Percentiles rank a stretch among this genome's conserved stretches.
phyloP scores from a whole-genome alignment of 2,888 invertebrate genomes.

The Aplocera efformata region DNA sequence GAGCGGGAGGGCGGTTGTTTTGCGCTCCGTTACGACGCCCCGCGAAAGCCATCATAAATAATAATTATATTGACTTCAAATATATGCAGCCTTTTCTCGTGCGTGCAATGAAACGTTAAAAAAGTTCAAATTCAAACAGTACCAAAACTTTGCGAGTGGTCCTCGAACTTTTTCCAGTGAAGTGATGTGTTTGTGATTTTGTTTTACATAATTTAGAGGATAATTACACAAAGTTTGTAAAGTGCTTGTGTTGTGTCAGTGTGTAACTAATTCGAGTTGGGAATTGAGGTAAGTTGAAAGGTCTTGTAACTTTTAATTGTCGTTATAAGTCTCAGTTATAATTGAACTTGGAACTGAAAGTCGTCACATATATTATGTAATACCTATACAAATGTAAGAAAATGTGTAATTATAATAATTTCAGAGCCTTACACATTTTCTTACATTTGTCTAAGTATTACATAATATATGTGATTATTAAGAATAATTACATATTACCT shows the following conservation, averaged over 20 bases:
- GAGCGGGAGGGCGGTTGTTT: conserved; percentile 16
- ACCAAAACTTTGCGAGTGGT: conserved; percentile 7
- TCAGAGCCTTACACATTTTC: too few species aligned
- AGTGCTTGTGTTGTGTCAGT: conserved; percentile 22
- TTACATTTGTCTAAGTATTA: too few species aligned
- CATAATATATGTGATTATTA: too few species aligned
- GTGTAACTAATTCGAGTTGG: conserved; percentile 15
- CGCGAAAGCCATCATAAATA: conserved; percentile 16
- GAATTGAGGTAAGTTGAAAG: conserved; percentile 18
- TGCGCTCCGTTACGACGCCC: conserved; percentile 1
- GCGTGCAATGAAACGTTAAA: conserved; percentile 10
- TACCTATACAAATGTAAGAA: too few species aligned
- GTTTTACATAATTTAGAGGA: conserved; percentile 21
- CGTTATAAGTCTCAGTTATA: background rate
- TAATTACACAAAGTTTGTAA: conserved; percentile 19
- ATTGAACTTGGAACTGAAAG: background rate
- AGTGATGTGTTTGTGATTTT: conserved; percentile 21
- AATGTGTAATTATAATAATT: too few species aligned
- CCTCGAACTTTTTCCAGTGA: conserved; percentile 20
- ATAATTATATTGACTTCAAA: conserved; percentile 21
- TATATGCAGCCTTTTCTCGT: conserved; percentile 16
- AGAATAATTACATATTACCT: too few species aligned
- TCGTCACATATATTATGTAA: too few species aligned
- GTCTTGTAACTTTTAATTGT: conserved; percentile 7
- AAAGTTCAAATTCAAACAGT: conserved; percentile 16